phyloP scores from a whole-genome alignment of 2,888 invertebrate genomes.

The Flexamia atlantica region DNA sequence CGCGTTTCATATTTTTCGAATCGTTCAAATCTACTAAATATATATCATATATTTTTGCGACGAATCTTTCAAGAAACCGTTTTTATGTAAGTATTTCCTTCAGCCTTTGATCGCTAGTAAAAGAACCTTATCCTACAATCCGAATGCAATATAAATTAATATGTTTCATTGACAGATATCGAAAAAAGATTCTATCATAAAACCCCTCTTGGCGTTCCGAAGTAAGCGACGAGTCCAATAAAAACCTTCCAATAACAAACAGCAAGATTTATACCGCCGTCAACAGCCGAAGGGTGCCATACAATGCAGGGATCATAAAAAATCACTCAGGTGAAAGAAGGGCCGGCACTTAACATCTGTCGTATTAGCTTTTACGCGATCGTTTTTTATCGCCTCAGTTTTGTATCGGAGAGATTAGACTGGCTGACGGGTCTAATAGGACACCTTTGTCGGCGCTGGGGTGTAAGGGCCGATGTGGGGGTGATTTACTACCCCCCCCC shows the following conservation, averaged over 20 bases:
- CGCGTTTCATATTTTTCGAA: no score
- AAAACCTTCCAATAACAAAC: slow-evolving; percentile 35
- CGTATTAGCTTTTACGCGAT: slow-evolving; percentile 39
- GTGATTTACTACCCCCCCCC: slow-evolving; percentile 43
- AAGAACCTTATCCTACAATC: no score
- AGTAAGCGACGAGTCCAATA: background rate
- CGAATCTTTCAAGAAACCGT: no score
- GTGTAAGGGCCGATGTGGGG: slow-evolving; percentile 29
- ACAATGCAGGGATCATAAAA: slow-evolving; percentile 4
- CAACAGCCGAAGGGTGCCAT: slow-evolving; percentile 26
- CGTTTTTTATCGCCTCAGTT: slow-evolving; percentile 41
- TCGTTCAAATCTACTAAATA: no score
- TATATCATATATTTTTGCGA: no score
- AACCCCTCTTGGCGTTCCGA: background rate
- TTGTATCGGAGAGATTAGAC: slow-evolving; percentile 42
- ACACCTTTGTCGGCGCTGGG: slow-evolving; percentile 41
- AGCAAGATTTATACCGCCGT: slow-evolving; percentile 14
- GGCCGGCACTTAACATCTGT: slow-evolving; percentile 49
- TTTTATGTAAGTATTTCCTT: no score
- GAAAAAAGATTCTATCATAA: no score
- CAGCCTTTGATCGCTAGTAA: no score
- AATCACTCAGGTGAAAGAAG: slow-evolving; percentile 41
- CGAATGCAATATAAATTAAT: no score
- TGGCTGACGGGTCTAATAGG: slow-evolving; percentile 52
- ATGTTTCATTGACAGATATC: no score